Evolutionary conservation across 2,797 vertebrate genomes (phyloP), one percentile per base, ranked within the genome.

Genomic region (Sternotherus odoratus): DNA sequence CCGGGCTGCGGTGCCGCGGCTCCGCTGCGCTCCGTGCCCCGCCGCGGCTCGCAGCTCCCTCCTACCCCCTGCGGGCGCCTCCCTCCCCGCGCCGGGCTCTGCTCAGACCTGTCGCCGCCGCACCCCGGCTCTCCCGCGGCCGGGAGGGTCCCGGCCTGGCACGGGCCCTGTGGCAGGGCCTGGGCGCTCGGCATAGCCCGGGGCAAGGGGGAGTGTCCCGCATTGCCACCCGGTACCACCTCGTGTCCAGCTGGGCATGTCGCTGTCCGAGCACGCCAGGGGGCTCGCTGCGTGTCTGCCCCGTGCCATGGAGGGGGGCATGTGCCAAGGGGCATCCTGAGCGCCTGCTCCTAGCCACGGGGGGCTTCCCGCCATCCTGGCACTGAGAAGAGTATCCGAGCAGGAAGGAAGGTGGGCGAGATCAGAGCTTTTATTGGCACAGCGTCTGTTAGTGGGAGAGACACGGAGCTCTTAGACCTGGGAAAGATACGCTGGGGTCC

Each of bases 81-180:
- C 82, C 87, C 82, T 91, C 91, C 88, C 79, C n/a, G 60, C 54
- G 84, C 87, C 56, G 69, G 79, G 90, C 83, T 63, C 85, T 74
- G 90, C 51, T 85, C 91, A 86, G 95, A 84, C 95, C 91, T 87
- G 89, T 86, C 91, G 82, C 89, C 63, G 91, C 95, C 88, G 87
- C 92, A 80, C 87, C 91, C 88, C 51, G 85, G 90, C 91, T 51
- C 79, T 94, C 77, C 88, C 93, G 93, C 86, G 85, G 93, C 91
- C 89, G 48, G 36, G 66, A 81, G 66, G 86, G 80, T 39, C 85
- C 77, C 79, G 77, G 24, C 56, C 48, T 30, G 63, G 79, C 79
- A 60, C 33, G 33, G 54, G 54, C 26, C 82, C 51, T 51, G 78
- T 63, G 12, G 24, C 43, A 48, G 60, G 60, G 24, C 8, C 43